phyloP scores from a whole-genome alignment of 1,140 invertebrate genomes.

The Apis dorsata region DNA sequence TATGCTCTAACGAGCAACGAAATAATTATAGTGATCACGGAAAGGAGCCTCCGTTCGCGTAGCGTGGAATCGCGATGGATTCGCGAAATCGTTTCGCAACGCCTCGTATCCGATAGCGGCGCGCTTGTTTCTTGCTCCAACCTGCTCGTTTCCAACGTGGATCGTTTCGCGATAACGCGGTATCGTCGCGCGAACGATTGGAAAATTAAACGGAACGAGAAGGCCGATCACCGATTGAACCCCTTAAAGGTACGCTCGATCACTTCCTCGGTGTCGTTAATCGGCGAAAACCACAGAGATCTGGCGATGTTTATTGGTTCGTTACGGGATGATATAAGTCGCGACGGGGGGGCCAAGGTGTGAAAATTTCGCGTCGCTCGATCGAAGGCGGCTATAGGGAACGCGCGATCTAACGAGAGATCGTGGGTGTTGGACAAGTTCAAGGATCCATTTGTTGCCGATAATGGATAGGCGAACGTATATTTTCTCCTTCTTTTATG shows the following conservation, averaged over 20 bases:
- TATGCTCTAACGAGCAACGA: slow-evolving; percentile 62
- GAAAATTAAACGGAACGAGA: slow-evolving; percentile 53
- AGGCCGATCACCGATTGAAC: slow-evolving; percentile 63
- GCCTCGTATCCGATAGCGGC: slow-evolving; percentile 60
- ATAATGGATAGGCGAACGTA: neutral
- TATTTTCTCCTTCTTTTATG: neutral
- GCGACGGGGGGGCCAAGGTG: slow-evolving; percentile 40
- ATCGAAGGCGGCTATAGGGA: neutral
- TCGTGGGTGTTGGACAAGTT: slow-evolving; percentile 44
- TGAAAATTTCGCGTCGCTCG: slow-evolving; percentile 55
- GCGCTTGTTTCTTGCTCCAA: slow-evolving; percentile 16
- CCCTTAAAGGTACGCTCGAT: slow-evolving; percentile 50
- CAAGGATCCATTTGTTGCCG: neutral
- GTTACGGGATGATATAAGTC: slow-evolving; percentile 45
- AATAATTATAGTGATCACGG: slow-evolving; percentile 67
- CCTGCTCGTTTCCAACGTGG: slow-evolving; percentile 14
- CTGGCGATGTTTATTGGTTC: slow-evolving; percentile 60
- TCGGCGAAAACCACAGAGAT: slow-evolving; percentile 49
- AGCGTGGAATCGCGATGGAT: slow-evolving; percentile 45
- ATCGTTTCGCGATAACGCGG: slow-evolving; percentile 37
- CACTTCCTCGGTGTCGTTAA: slow-evolving; percentile 63
- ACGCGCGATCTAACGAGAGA: slow-evolving; percentile 6
- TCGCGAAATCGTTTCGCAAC: slow-evolving; percentile 65
- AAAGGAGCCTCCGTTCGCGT: slow-evolving; percentile 8
- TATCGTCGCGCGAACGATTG: slow-evolving; percentile 1